These are phyloP conservation scores for Liasis olivaceus DNA, from an alignment of 2,797 vertebrate species.

Conservation along the genomic window DNA sequence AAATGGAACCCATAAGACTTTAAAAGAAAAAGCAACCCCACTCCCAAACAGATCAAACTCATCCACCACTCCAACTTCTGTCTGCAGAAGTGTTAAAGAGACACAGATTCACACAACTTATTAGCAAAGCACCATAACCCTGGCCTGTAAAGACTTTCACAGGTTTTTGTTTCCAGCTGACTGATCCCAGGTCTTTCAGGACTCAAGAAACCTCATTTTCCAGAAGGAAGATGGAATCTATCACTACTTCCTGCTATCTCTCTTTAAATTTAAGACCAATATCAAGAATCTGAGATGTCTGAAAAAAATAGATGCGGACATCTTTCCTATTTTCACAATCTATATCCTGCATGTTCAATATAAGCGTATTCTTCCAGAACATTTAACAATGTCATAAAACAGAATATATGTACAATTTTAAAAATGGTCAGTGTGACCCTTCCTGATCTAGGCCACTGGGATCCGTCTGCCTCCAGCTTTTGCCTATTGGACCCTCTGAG, in stretches of 20 bases:
- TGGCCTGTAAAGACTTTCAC: not conserved
- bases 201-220: not conserved
- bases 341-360: not conserved
- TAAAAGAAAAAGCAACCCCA: not conserved
- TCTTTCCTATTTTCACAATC: not conserved
- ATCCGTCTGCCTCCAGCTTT: not conserved
- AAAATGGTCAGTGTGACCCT: not conserved
- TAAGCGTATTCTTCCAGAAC: not conserved
- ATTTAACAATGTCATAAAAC: not conserved
- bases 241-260: not conserved
- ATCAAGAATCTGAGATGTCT: not conserved
- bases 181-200: not conserved
- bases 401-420: not conserved
- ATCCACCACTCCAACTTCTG: not conserved
- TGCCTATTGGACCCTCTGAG: not conserved
- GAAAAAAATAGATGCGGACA: not conserved
- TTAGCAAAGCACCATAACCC: not conserved
- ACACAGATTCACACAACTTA: not conserved
- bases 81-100: not conserved
- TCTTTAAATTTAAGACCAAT: not conserved
- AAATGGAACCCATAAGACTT: not conserved
- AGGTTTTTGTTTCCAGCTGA: not conserved
- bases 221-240: not conserved
- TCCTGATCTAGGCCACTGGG: not conserved
- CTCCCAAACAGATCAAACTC: not conserved